phyloP scores from a whole-genome alignment of 2,888 invertebrate species.

The Chrysolina oricalcia region DNA sequence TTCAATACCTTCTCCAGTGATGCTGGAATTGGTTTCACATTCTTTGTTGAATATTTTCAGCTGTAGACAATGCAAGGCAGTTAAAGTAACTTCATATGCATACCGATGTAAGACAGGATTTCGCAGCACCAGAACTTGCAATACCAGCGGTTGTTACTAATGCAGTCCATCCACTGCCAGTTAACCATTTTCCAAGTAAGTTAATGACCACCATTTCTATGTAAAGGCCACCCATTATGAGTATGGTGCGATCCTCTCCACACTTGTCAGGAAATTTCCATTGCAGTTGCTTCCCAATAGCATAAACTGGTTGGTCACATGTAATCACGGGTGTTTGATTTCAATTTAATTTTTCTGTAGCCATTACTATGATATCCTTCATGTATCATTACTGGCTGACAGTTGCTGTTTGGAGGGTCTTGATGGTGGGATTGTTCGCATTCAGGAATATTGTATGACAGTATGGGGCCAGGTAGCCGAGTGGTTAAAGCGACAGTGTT shows the following conservation, averaged over 20 bases:
- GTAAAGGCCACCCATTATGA: neutral
- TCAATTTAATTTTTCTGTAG: neutral
- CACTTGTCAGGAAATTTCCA: neutral
- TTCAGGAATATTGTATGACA: too few species aligned
- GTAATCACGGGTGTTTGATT: neutral
- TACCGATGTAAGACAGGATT: constrained; percentile 6
- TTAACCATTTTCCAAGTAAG: neutral
- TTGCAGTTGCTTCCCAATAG: neutral
- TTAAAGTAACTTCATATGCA: neutral
- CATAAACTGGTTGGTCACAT: neutral
- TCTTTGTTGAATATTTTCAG: too few species aligned
- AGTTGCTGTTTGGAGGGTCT: too few species aligned
- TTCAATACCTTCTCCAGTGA: too few species aligned
- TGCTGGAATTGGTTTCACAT: too few species aligned
- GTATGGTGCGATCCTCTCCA: neutral
- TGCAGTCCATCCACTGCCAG: neutral
- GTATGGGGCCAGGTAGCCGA: too few species aligned
- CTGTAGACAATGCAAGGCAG: constrained; percentile 4
- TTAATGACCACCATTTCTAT: neutral
- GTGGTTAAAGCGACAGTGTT: too few species aligned
- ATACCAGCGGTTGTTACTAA: neutral
- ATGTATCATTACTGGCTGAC: too few species aligned
- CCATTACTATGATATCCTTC: neutral
- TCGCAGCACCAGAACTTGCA: neutral
- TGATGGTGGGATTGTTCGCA: too few species aligned